phyloP scores from a whole-genome alignment of 2,797 vertebrate species.

The Eulemur coronatus region DNA sequence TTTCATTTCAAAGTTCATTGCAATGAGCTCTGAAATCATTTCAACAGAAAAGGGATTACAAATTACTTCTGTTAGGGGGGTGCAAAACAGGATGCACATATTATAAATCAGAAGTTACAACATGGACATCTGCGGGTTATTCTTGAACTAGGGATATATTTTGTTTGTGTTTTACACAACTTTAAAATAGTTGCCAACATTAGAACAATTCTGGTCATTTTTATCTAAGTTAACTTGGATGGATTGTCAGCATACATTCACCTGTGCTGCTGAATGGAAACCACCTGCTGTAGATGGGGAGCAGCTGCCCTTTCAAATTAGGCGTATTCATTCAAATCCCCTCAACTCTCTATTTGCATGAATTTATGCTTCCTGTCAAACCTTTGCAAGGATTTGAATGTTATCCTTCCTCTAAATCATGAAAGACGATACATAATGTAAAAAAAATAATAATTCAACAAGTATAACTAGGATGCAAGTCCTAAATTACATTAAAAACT shows the following conservation, averaged over 20 bases:
- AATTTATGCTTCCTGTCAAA: not conserved
- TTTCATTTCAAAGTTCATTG: not conserved
- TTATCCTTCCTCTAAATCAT: not conserved
- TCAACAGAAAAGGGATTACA: not conserved
- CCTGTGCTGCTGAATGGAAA: not conserved
- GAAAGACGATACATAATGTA: not conserved
- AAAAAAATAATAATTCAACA: not conserved
- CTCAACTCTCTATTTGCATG: not conserved
- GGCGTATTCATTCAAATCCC: not conserved
- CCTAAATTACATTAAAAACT: not conserved
- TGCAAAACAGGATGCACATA: not conserved
- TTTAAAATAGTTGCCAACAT: not conserved
- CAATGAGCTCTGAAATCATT: not conserved
- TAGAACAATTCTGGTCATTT: not conserved
- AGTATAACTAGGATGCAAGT: not conserved
- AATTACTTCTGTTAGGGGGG: not conserved
- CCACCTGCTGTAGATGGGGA: not conserved
- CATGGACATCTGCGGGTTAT: not conserved
- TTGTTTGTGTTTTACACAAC: not conserved
- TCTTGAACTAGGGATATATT: not conserved
- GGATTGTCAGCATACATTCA: not conserved
- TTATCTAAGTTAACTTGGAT: not conserved
- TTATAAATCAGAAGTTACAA: not conserved
- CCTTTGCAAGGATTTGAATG: not conserved
- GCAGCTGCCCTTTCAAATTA: not conserved